Percentiles rank a stretch among this genome's conserved stretches.
phyloP scores from a whole-genome alignment of 2,113 vertebrate genomes.

The Orthonyx spaldingii region DNA sequence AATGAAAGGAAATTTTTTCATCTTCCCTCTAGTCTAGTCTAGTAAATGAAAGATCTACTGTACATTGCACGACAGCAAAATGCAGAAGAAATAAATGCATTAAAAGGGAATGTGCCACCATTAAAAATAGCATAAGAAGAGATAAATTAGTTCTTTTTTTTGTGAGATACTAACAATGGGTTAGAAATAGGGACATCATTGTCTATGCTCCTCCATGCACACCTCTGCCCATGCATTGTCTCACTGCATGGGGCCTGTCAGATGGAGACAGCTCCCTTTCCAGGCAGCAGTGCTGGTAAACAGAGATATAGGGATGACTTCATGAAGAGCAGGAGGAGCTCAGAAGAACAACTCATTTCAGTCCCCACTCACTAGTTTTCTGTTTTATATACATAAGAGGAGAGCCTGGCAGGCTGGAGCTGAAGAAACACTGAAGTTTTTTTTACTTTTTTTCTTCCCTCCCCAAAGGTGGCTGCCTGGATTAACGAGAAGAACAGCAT shows the following conservation, averaged over 20 bases:
- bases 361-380: background rate
- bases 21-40: background rate
- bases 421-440: background rate
- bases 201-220: background rate
- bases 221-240: background rate
- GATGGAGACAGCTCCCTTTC: background rate
- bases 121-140: background rate
- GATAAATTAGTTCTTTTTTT: background rate
- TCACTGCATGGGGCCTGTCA: background rate
- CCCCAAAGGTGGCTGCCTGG: conserved; percentile 79
- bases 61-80: background rate
- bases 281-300: background rate
- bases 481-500: conserved; percentile 82
- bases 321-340: background rate
- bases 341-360: background rate
- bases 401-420: background rate
- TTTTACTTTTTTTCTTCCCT: background rate
- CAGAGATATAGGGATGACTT: background rate
- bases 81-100: background rate
- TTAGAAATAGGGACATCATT: background rate
- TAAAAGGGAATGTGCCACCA: background rate
- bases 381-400: background rate
- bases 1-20: background rate
- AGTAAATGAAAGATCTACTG: background rate
- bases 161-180: background rate